Percentiles rank a stretch among this genome's conserved stretches.
Evolutionary conservation across 2,113 vertebrate genomes (phyloP).

Genomic region (Leucoraja erinaceus): DNA sequence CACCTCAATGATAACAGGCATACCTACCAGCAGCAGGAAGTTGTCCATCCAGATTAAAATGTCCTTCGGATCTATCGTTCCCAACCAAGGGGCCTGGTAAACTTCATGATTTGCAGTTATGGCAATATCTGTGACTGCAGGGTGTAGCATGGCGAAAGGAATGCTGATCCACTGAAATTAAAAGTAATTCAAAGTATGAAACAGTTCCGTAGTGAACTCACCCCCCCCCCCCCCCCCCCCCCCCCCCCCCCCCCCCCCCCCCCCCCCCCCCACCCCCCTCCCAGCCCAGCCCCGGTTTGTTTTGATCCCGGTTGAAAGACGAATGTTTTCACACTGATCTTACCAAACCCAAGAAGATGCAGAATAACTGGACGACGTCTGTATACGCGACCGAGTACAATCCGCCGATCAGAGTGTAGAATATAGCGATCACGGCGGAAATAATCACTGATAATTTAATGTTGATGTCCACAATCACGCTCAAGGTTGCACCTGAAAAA

Average conservation of each 20-base stretch:
- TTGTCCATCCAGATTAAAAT: slow-evolving; percentile 84
- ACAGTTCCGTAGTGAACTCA: background rate
- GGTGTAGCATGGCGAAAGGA: slow-evolving; percentile 83
- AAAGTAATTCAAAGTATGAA: slow-evolving; percentile 32
- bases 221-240: no score
- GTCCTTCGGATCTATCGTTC: slow-evolving; percentile 66
- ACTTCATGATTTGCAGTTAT: slow-evolving; percentile 69
- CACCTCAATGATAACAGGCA: background rate
- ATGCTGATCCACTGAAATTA: slow-evolving; percentile 84
- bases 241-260: no score
- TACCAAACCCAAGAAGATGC: slow-evolving; percentile 91
- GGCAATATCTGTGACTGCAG: slow-evolving; percentile 81
- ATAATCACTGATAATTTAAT: slow-evolving; percentile 79
- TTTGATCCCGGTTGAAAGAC: background rate
- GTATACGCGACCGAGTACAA: slow-evolving; percentile 95
- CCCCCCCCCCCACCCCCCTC: no score
- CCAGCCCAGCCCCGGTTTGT: background rate
- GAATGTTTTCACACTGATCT: slow-evolving; percentile 48
- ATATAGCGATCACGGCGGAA: slow-evolving; percentile 81
- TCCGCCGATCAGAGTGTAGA: slow-evolving; percentile 89
- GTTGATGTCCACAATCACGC: slow-evolving; percentile 84
- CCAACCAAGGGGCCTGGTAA: slow-evolving; percentile 84
- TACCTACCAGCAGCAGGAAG: slow-evolving; percentile 86
- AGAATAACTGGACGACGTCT: slow-evolving; percentile 92
- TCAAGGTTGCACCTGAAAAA: slow-evolving; percentile 82